Evolutionary conservation across 2,113 vertebrate genomes (phyloP), one percentile per base, ranked within the genome.

Genomic region (Antigone vipio): DNA sequence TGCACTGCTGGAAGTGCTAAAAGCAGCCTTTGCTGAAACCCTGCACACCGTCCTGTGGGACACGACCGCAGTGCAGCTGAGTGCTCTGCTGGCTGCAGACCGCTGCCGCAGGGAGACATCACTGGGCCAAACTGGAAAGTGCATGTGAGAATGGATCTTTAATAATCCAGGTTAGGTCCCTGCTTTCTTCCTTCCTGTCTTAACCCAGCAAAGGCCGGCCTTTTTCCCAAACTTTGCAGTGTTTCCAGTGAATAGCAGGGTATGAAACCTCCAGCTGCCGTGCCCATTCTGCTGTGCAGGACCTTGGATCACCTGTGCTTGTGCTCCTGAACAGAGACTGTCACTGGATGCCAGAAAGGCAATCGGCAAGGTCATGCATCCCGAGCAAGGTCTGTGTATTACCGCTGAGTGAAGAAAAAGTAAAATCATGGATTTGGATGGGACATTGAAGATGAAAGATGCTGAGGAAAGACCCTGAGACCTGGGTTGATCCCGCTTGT

Each of bases 51-150:
- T 44, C 55, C 59, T 6, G 2, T 0, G 27, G 64, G 34, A 42
- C 5, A 0, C 0, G 4, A 15, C 5, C 24, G 50, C 3, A 2
- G 9, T 11, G n/a, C 26, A 15, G 30, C 29, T 11, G 38, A 29
- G 73, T 4, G 15, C 34, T 3, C 40, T 53, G 49, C 49, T 27
- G 24, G 18, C 38, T 13, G 32, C 40, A 34, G 34, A 19, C 11
- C 0, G 1, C 15, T 35, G 29, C 62, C 10, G 2, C 40, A 9
- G 72, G 18, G 3, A 27, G 29, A 19, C 22, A 2, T 18, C 52
- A 10, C 80, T n/a, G 34, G 53, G 53, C 29, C 27, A 15, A 5
- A 15, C 62, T 35, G 77, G 27, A 9, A 55, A 12, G 58, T 13
- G n/a, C 8, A 1, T 3, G 49, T 24, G 45, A 26, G 73, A 62